Evolutionary conservation across 2,797 vertebrate genomes (phyloP), one percentile per base, ranked within the genome.

Genomic region (Perodicticus potto): DNA sequence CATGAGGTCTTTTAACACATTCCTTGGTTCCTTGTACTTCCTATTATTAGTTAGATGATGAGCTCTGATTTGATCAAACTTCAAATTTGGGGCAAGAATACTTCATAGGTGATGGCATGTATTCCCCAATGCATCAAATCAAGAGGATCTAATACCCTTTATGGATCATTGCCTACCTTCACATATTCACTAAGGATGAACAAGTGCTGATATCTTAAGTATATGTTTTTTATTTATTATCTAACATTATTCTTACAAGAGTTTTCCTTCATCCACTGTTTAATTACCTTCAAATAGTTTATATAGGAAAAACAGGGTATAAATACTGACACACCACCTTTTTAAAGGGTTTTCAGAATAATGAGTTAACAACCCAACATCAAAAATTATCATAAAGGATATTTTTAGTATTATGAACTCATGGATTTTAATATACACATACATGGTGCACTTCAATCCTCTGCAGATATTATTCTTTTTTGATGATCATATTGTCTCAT

Each of bases 391-490:
- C 19, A 53, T 57, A 23, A 92, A 53, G 3, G 17, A 86, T 94
- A 96, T 86, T 95, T 97, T 94, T 83, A 91, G 84, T 61, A 87
- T 87, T 81, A 63, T 94, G 29, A 89, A 55, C 49, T 84, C 55
- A 61, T 49, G 16, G 45, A 61, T 86, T 96, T 95, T 93, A 95
- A 95, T 74, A 96, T 49, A 89, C n/a, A 95, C 70, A 96, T 49
- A 89, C n/a, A 72, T 84, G 65, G 69, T 91, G 37, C 63, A 91
- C 90, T 96, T 96, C 89, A 91, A 86, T 95, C 65, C 93, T 91
- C 34, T 40, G 37, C 45, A 91, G 76, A 94, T 67, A 92, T 78
- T 92, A 76, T 86, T 87, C 84, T n/a, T 89, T 96, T 87, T 87
- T 93, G 81, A 85, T 89, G 49, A 45, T 89, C 92, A 78, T 70